Conservation (phyloP, 2,888 invertebrate genomes). For the Folsomia manolachei region DNA sequence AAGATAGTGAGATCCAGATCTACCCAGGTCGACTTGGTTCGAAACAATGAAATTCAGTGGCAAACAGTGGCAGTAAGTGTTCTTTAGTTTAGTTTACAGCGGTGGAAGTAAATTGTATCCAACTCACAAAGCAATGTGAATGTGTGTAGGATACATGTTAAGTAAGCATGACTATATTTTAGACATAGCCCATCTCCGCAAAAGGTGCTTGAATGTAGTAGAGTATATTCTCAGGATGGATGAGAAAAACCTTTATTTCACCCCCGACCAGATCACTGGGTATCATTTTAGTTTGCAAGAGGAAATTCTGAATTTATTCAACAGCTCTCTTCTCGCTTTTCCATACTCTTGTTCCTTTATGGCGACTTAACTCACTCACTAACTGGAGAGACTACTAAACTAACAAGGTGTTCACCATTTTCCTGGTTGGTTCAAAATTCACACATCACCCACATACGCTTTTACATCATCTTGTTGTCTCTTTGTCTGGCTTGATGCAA, state of each 20-base stretch:
- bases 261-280: background rate
- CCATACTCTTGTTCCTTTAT: background rate
- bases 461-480: background rate
- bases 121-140: background rate
- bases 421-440: background rate
- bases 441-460: background rate
- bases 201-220: background rate
- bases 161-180: too few species aligned
- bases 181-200: too few species aligned
- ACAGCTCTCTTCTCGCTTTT: background rate
- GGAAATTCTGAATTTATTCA: background rate
- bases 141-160: too few species aligned
- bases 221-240: background rate
- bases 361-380: background rate
- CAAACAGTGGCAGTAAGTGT: background rate
- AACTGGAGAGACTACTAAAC: background rate
- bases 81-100: background rate
- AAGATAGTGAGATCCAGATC: background rate
- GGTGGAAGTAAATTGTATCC: background rate
- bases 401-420: background rate
- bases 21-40: background rate
- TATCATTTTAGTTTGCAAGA: background rate
- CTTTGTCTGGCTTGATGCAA: background rate
- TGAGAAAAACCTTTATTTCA: constrained; percentile 1
- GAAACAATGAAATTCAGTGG: background rate